Conservation (phyloP, 1,140 invertebrate genomes). For the Drosophila carrolli region DNA sequence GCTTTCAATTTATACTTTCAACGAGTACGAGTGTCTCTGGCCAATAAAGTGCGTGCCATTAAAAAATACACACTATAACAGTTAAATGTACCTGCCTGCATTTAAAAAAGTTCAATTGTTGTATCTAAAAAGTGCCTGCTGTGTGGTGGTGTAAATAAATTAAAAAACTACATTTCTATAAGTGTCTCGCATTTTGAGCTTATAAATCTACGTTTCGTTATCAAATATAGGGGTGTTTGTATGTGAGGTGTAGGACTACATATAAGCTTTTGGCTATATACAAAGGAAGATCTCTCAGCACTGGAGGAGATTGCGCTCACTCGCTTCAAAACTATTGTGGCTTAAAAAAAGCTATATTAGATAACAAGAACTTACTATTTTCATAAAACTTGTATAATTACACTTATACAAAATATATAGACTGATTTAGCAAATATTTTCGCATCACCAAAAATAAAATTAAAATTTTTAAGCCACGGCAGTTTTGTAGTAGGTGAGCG, state of each 20-base stretch:
- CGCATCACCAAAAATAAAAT: background rate
- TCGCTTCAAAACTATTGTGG: background rate
- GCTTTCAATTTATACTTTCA: conserved; percentile 15
- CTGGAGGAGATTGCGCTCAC: background rate
- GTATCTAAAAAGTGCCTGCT: conserved; percentile 59
- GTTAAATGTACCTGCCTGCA: conserved; percentile 27
- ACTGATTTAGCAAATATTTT: background rate
- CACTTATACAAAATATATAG: background rate
- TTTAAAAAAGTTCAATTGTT: conserved; percentile 44
- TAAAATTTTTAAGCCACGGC: background rate
- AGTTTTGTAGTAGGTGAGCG: conserved; percentile 8
- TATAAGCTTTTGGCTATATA: conserved; percentile 58
- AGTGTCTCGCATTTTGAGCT: conserved; percentile 65
- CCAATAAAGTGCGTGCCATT: conserved; percentile 25
- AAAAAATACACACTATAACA: conserved; percentile 34
- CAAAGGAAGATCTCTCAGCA: conserved; percentile 22
- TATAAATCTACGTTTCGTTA: conserved; percentile 65
- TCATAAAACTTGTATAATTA: background rate
- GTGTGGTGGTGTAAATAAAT: conserved; percentile 65
- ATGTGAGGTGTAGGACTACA: conserved; percentile 36
- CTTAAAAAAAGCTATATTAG: background rate
- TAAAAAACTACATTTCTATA: conserved; percentile 65
- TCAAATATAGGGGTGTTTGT: conserved; percentile 59
- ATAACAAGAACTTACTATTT: background rate
- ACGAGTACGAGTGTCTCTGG: conserved; percentile 39